Percentiles rank a stretch among this genome's conserved stretches.
phyloP scores from a whole-genome alignment of 2,113 vertebrate species.

The Dasyornis broadbenti region DNA sequence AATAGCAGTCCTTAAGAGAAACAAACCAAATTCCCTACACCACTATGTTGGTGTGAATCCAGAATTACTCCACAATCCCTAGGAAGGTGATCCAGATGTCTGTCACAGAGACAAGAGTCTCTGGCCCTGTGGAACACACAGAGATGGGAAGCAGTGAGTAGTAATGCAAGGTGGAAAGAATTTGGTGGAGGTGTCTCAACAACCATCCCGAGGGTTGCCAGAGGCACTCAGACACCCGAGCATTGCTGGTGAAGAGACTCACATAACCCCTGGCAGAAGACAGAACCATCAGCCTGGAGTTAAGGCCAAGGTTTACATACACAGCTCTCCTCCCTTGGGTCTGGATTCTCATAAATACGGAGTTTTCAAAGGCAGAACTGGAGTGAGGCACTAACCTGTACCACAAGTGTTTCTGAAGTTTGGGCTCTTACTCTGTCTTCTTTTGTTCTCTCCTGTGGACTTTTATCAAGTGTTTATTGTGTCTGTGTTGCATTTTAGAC shows the following conservation, averaged over 20 bases:
- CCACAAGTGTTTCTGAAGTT: neutral
- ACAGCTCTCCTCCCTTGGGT: neutral
- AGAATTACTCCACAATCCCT: neutral
- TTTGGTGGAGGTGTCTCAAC: neutral
- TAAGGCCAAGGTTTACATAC: neutral
- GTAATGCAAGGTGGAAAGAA: neutral
- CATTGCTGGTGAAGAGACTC: neutral
- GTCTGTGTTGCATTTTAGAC: neutral
- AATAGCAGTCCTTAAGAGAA: neutral
- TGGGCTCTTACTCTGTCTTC: neutral
- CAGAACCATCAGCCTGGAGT: neutral
- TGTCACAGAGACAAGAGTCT: neutral
- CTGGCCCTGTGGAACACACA: neutral
- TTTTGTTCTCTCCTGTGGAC: neutral
- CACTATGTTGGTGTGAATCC: neutral
- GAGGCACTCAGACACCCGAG: neutral
- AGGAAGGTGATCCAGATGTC: neutral
- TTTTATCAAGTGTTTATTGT: neutral
- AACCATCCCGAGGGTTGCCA: rapidly evolving
- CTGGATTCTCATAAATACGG: neutral
- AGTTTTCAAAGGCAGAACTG: neutral
- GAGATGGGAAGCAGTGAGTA: neutral
- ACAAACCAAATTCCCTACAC: neutral
- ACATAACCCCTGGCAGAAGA: neutral
- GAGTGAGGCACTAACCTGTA: neutral